These are phyloP conservation scores for Xyliphius kryptos DNA, from an alignment of 2,113 vertebrate species.

Conservation along the genomic window DNA sequence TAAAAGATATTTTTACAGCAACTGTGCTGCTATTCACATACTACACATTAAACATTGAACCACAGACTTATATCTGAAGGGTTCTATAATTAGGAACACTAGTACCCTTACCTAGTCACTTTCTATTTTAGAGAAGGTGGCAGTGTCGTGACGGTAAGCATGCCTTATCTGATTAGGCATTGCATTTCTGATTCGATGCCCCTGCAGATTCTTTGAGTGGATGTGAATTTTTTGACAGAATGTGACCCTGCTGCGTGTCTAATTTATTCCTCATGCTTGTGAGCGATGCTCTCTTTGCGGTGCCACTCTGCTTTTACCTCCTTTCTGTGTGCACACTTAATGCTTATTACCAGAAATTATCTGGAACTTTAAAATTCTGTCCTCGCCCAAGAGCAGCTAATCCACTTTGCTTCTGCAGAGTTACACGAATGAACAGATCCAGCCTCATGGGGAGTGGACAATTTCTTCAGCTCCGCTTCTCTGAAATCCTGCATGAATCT, in stretches of 20 bases:
- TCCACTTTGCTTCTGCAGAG: slow-evolving; percentile 65
- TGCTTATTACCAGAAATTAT: slow-evolving; percentile 77
- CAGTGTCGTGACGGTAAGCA: slow-evolving; percentile 21
- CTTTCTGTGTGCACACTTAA: slow-evolving; percentile 63
- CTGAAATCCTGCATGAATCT: slow-evolving; percentile 63
- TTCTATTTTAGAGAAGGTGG: not conserved
- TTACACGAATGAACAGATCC: slow-evolving; percentile 70
- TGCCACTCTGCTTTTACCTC: slow-evolving; percentile 62
- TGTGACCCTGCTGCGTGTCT: slow-evolving; percentile 63
- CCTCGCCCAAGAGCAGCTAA: slow-evolving; percentile 67
- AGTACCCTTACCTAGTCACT: too few relatives aligned
- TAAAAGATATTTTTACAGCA: too few relatives aligned
- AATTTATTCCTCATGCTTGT: slow-evolving; percentile 77
- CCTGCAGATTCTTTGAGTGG: slow-evolving; percentile 69
- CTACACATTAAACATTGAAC: too few relatives aligned
- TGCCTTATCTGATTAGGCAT: slow-evolving; percentile 51
- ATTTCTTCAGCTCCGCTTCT: slow-evolving; percentile 70
- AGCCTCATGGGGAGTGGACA: slow-evolving; percentile 66
- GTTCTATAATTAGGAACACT: too few relatives aligned
- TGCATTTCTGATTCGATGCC: slow-evolving; percentile 67
- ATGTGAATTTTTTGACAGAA: slow-evolving; percentile 69
- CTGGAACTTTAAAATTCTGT: slow-evolving; percentile 73
- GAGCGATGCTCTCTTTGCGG: slow-evolving; percentile 66
- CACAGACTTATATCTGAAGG: too few relatives aligned
- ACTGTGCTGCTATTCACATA: too few relatives aligned